Evolutionary conservation across 2,888 invertebrate species (phyloP).

Genomic region (Parascotia fuliginaria): DNA sequence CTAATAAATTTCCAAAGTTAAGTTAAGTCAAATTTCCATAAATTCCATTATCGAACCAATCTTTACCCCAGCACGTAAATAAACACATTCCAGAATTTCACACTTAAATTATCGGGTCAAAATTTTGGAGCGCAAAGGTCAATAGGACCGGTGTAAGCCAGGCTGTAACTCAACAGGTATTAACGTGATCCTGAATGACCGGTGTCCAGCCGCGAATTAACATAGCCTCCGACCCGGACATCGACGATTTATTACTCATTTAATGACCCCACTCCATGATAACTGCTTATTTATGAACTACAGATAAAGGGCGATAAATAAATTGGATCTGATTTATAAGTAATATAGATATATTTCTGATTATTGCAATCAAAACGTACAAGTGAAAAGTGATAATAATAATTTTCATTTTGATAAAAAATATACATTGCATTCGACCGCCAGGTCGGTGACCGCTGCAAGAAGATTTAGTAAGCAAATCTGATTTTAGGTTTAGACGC

Average conservation of each 20-base stretch:
- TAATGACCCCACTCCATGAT: conserved; percentile 56
- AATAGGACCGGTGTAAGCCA: conserved; percentile 59
- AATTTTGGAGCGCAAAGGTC: conserved; percentile 47
- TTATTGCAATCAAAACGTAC: too few relatives aligned
- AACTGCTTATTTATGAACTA: conserved; percentile 49
- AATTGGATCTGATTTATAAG: neutral
- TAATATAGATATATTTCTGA: too few relatives aligned
- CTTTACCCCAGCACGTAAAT: conserved; percentile 4
- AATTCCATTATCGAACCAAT: neutral
- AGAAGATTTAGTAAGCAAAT: too few relatives aligned
- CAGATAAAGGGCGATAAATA: conserved; percentile 27
- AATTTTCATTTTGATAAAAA: too few relatives aligned
- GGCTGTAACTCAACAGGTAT: conserved; percentile 83
- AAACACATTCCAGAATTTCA: conserved; percentile 26
- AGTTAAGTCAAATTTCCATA: too few relatives aligned
- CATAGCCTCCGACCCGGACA: conserved; percentile 57
- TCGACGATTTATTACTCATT: conserved; percentile 57
- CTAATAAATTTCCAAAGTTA: too few relatives aligned
- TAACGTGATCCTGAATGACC: conserved; percentile 75
- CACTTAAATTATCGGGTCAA: conserved; percentile 36
- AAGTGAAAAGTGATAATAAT: too few relatives aligned
- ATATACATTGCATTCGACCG: too few relatives aligned
- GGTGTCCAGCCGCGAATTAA: conserved; percentile 69
- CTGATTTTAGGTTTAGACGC: too few relatives aligned
- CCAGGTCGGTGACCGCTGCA: too few relatives aligned